A percentile compares a stretch with the other conserved stretches of the same genome.
These are phyloP conservation scores for Epizoanthus fatuus DNA, from an alignment of 92 coral and sea anemone species.

Conservation along the genomic window DNA sequence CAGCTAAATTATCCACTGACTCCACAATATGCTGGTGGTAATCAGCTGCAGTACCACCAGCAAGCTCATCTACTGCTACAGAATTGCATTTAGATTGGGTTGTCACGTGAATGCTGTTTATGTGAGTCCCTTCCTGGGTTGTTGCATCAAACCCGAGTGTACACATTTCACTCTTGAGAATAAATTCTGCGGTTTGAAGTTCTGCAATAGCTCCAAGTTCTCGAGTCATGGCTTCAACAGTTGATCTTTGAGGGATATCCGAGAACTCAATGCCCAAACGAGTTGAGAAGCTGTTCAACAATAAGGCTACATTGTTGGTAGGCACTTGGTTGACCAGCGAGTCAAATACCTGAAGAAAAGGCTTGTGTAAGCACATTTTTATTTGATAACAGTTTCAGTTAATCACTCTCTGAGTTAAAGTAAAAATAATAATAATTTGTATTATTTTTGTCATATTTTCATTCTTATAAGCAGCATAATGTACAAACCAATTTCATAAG, in stretches of 20 bases:
- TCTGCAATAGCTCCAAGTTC: constrained; percentile 11
- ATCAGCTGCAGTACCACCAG: constrained; percentile 22
- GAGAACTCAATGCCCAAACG: constrained; percentile 5
- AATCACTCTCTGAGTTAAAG: too few relatives aligned
- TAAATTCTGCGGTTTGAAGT: neutral
- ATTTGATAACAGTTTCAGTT: too few relatives aligned
- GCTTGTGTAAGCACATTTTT: too few relatives aligned
- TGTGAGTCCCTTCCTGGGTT: constrained; percentile 14
- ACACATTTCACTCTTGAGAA: constrained; percentile 9
- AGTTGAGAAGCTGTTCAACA: constrained; percentile 15
- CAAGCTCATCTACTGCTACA: constrained; percentile 15
- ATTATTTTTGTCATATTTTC: too few relatives aligned
- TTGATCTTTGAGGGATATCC: constrained; percentile 12
- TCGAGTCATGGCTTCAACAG: constrained; percentile 13
- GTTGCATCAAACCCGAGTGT: constrained; percentile 6
- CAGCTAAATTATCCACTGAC: constrained; percentile 4
- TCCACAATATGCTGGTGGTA: constrained; percentile 17
- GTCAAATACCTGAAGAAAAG: constrained; percentile 1
- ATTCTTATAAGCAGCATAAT: neutral
- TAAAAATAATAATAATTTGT: too few relatives aligned
- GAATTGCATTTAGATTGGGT: constrained; percentile 1
- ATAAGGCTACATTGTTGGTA: constrained; percentile 3
- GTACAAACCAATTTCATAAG: neutral
- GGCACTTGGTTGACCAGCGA: constrained; percentile 1
- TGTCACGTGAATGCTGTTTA: constrained; percentile 7